Base-by-base conservation (phyloP, 2,113 vertebrate species). In the Mola mola region DNA sequence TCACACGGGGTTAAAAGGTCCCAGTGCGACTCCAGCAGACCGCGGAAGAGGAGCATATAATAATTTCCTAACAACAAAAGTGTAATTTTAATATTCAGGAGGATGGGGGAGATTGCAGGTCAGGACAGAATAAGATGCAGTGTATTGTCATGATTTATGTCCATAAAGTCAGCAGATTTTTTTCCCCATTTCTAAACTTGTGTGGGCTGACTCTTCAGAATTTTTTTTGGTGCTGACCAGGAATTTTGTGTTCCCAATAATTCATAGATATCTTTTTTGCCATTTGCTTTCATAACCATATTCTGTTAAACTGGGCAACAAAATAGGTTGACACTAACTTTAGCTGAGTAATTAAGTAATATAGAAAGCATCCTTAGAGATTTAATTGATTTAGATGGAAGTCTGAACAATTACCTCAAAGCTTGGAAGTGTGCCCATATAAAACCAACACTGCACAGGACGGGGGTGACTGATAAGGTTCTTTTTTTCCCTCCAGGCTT, bases 61-160 rank as follows among this genome's bases (percentile, higher is more conserved):
- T 31, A 40, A 50, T 61, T 77, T 66, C 66, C 60, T 71, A 68
- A 73, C 55, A 49, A 80, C 75, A 78, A 70, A 55, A 55, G 22
- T 37, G 34, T 24, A 63, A 61, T 34, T 26, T 38, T 6, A 56
- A 38, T 42, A 26, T 26, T 34, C 5, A 11, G 2, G n/a, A 63
- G 51, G 17, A 24, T 2, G n/a, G 3, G 33, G 38, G 21, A 66
- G 20, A 43, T 1, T 17, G 16, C 25, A 55, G 69, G 49, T 66
- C 66, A 40, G 20, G 15, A 17, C 26, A 58, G 24, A 66, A 53
- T 8, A 31, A 43, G 6, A 5, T 43, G 29, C 1, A 3, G n/a
- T n/a, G 8, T n/a, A 19, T 6, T 10, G 33, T 22, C 57, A 15
- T 10, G 1, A 31, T 66, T 66, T 61, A 50, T 17, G 31, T 17